Percentiles rank a stretch among this genome's conserved stretches.
These are phyloP conservation scores for Sturmia bella DNA, from an alignment of 2,888 invertebrate genomes.

Conservation along the genomic window DNA sequence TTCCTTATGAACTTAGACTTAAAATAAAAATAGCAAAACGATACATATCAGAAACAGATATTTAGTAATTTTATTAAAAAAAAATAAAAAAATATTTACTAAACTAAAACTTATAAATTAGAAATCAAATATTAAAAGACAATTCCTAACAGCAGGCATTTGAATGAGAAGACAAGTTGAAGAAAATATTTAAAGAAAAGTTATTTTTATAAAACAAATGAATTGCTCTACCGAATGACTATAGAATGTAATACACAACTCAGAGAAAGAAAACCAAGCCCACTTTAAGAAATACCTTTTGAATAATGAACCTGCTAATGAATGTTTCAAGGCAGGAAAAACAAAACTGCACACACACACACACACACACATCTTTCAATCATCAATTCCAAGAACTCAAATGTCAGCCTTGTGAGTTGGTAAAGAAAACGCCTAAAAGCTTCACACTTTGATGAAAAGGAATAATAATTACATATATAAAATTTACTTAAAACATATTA, in stretches of 20 bases:
- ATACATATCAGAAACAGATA: conserved; percentile 63
- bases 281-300: conserved; percentile 24
- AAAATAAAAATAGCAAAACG: conserved; percentile 42
- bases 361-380: too few relatives aligned
- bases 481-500: conserved; percentile 57
- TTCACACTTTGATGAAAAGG: conserved; percentile 27
- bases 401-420: conserved; percentile 32
- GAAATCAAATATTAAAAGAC: background rate
- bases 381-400: background rate
- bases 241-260: conserved; percentile 38
- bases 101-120: background rate
- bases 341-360: conserved; percentile 54
- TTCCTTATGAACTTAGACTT: conserved; percentile 50
- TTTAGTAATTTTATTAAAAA: conserved; percentile 3
- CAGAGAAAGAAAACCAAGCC: conserved; percentile 51
- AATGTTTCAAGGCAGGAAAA: too few relatives aligned
- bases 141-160: background rate
- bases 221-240: conserved; percentile 24
- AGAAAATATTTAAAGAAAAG: conserved; percentile 22
- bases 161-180: conserved; percentile 15
- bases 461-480: conserved; percentile 55
- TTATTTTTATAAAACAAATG: conserved; percentile 65
- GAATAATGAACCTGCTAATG: too few relatives aligned
- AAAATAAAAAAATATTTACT: background rate
- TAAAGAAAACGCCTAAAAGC: conserved; percentile 1